These are phyloP conservation scores for Alauda arvensis DNA, from an alignment of 2,797 vertebrate species.

Conservation along the genomic window DNA sequence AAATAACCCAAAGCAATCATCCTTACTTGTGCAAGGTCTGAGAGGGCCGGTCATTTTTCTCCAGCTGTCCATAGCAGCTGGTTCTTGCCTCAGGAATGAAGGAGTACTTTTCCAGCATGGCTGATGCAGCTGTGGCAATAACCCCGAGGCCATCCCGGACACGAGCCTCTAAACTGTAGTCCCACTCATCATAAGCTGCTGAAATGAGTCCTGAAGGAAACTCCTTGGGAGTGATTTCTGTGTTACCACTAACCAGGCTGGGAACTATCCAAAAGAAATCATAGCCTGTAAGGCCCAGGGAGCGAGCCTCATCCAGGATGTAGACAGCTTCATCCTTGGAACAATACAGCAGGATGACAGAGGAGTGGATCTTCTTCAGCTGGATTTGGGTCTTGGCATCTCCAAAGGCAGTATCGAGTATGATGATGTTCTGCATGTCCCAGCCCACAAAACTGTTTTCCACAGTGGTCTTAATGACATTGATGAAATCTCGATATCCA, in stretches of 20 bases:
- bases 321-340: conserved; percentile 92
- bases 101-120: conserved; percentile 92
- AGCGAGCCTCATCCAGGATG: conserved; percentile 92
- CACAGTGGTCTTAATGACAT: conserved; percentile 91
- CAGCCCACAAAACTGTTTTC: conserved; percentile 98
- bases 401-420: conserved; percentile 87
- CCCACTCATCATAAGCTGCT: conserved; percentile 95
- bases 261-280: conserved; percentile 98
- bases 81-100: conserved; percentile 91
- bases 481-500: conserved; percentile 94
- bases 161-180: conserved; percentile 90
- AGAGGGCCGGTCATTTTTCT: conserved; percentile 83
- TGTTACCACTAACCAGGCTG: conserved; percentile 90
- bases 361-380: conserved; percentile 95
- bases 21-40: conserved; percentile 91
- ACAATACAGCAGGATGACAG: conserved; percentile 92
- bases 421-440: conserved; percentile 93
- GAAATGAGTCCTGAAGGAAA: conserved; percentile 95
- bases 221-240: conserved; percentile 86
- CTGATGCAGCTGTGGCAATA: conserved; percentile 89
- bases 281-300: conserved; percentile 91
- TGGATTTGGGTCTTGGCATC: conserved; percentile 90
- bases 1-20: background rate
- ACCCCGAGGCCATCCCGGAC: conserved; percentile 93
- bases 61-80: conserved; percentile 88